phyloP scores from a whole-genome alignment of 2,888 invertebrate genomes.

The Beris chalybata region DNA sequence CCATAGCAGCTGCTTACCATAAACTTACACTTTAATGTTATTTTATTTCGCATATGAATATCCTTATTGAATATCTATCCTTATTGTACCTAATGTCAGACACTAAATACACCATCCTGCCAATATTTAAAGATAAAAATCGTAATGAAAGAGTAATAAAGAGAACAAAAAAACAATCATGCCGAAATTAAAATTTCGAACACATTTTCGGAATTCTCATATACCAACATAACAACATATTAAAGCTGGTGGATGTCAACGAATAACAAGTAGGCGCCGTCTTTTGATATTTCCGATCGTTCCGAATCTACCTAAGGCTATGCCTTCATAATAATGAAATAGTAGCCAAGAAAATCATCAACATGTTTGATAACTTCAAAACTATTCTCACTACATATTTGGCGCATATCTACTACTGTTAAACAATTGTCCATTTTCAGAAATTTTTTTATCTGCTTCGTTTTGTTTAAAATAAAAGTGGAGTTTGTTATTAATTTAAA shows the following conservation, averaged over 20 bases:
- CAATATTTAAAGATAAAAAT: not conserved
- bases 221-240: constrained; percentile 34
- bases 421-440: no score
- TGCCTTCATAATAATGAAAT: no score
- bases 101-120: not conserved
- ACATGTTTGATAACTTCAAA: not conserved
- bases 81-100: constrained; percentile 26
- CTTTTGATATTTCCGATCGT: constrained; percentile 31
- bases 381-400: no score
- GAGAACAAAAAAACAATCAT: not conserved
- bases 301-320: no score
- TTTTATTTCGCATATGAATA: constrained; percentile 26
- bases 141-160: no score
- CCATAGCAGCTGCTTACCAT: not conserved
- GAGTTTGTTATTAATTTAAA: not conserved
- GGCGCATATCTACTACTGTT: no score
- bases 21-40: constrained; percentile 31
- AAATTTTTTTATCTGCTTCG: not conserved
- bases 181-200: constrained; percentile 15
- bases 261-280: constrained; percentile 38
- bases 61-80: constrained; percentile 23
- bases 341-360: not conserved
- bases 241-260: constrained; percentile 23
- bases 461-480: not conserved
- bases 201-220: constrained; percentile 2